phyloP scores from a whole-genome alignment of 2,888 invertebrate species.

The Mythimna albipuncta region DNA sequence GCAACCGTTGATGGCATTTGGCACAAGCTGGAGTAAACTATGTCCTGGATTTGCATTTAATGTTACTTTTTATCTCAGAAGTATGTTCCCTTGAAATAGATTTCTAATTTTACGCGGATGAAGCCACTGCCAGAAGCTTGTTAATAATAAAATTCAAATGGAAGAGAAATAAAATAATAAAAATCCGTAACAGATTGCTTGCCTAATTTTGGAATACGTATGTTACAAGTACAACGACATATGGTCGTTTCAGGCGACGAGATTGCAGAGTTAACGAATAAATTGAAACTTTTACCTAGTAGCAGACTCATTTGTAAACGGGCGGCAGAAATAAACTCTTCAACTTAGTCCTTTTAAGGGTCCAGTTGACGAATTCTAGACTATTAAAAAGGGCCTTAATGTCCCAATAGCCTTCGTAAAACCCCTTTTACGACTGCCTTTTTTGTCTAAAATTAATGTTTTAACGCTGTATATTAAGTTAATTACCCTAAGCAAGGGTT shows the following conservation, averaged over 20 bases:
- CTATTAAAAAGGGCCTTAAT: conserved; percentile 45
- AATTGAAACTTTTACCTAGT: conserved; percentile 48
- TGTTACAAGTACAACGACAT: conserved; percentile 11
- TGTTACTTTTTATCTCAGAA: too few species aligned
- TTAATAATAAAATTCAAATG: neutral
- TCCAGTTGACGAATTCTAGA: conserved; percentile 50
- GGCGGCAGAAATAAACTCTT: conserved; percentile 34
- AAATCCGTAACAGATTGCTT: conserved; percentile 22
- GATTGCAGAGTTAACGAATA: conserved; percentile 35
- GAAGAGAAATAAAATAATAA: conserved; percentile 3
- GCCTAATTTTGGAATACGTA: conserved; percentile 8
- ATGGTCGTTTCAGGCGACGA: conserved; percentile 11
- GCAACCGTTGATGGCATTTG: too few species aligned
- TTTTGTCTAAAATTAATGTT: conserved; percentile 68
- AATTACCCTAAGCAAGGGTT: conserved; percentile 80
- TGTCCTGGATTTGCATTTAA: too few species aligned
- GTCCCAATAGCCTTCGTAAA: conserved; percentile 67
- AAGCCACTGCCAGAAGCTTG: too few species aligned
- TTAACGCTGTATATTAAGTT: conserved; percentile 75
- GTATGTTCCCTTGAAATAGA: too few species aligned
- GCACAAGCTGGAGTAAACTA: too few species aligned
- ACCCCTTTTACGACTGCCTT: conserved; percentile 67
- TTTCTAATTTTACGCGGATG: too few species aligned
- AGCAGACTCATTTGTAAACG: conserved; percentile 12
- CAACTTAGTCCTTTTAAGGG: conserved; percentile 40